Conservation (phyloP, 1,140 invertebrate genomes). For the Callitettix versicolor region DNA sequence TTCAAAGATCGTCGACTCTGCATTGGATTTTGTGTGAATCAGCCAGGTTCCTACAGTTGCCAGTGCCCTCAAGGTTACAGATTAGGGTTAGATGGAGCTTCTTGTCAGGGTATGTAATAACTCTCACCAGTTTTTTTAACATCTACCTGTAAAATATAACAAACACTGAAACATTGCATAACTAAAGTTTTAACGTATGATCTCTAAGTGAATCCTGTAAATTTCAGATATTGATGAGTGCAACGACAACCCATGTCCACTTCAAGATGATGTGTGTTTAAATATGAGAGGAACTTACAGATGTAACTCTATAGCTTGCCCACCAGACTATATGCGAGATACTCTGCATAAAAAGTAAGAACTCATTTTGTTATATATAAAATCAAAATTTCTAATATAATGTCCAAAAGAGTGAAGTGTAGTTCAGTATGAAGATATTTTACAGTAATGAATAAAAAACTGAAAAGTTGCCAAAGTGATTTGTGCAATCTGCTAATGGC, state of each 20-base stretch:
- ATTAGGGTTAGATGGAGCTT: constrained; percentile 52
- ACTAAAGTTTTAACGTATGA: too few species aligned
- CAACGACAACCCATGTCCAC: constrained; percentile 28
- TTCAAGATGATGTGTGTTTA: constrained; percentile 68
- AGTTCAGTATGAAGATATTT: too few species aligned
- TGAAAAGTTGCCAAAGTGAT: too few species aligned
- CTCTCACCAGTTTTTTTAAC: too few species aligned
- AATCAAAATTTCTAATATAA: neutral
- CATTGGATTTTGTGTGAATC: constrained; percentile 77
- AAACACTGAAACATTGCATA: too few species aligned
- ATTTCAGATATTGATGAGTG: constrained; percentile 80
- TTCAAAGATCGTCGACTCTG: constrained; percentile 60
- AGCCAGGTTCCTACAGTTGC: constrained; percentile 77
- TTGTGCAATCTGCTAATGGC: too few species aligned
- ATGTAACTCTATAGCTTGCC: constrained; percentile 79
- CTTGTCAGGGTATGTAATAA: constrained; percentile 54
- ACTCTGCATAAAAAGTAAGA: constrained; percentile 61
- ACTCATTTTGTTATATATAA: constrained; percentile 3
- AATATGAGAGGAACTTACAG: constrained; percentile 81
- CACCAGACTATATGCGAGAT: constrained; percentile 65
- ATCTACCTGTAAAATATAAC: too few species aligned
- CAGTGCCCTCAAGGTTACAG: constrained; percentile 76
- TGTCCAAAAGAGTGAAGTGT: too few species aligned
- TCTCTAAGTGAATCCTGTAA: constrained; percentile 4
- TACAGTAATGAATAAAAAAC: too few species aligned